These are phyloP conservation scores for Delphinapterus leucas DNA, from an alignment of 2,113 vertebrate genomes.

Conservation along the genomic window DNA sequence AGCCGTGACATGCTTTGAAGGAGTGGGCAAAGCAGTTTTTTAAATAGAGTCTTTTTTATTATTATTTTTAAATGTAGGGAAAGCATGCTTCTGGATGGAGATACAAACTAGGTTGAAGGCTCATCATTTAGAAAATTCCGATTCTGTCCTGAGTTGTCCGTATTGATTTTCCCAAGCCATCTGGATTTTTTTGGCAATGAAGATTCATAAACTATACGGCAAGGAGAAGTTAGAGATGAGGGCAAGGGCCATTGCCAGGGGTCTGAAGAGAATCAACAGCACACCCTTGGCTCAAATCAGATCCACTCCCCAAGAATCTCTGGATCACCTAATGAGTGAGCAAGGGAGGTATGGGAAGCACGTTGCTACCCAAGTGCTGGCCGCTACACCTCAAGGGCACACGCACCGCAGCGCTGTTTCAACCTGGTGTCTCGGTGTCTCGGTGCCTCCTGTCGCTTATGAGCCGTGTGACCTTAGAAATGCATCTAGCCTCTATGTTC, in stretches of 20 bases:
- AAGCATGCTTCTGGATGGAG: neutral
- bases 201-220: neutral
- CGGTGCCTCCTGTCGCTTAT: neutral
- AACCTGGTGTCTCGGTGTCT: neutral
- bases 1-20: neutral
- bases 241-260: neutral
- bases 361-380: rapidly evolving
- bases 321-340: neutral
- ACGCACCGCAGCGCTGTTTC: rapidly evolving
- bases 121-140: neutral
- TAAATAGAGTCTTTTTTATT: neutral
- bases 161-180: neutral
- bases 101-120: neutral
- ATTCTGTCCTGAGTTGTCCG: neutral
- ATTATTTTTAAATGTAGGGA: neutral
- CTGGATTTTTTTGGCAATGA: neutral
- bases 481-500: neutral
- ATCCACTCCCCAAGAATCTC: neutral
- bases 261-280: neutral
- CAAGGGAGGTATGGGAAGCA: rapidly evolving
- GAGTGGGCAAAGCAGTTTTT: neutral
- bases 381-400: rapidly evolving
- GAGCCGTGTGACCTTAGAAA: neutral
- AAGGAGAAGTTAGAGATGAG: neutral
- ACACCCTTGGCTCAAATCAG: neutral